Evolutionary conservation across 2,797 vertebrate species (phyloP).

Genomic region (Pipistrellus nathusii): DNA sequence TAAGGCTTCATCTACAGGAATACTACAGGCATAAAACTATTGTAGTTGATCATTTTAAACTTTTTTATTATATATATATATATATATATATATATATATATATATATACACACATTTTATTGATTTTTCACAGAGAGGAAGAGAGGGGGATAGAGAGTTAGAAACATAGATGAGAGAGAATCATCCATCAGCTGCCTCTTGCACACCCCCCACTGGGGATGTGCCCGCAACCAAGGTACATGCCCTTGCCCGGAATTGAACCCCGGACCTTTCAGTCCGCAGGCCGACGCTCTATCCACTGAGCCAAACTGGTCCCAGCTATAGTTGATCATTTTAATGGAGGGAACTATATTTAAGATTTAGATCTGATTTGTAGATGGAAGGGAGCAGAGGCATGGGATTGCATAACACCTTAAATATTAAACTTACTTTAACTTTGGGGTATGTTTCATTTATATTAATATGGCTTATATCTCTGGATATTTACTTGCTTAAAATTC

Average conservation of each 20-base stretch:
- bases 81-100: no score
- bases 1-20: background rate
- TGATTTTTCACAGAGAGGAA: no score
- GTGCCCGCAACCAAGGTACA: no score
- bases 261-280: no score
- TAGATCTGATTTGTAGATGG: conserved; percentile 1
- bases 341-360: background rate
- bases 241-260: no score
- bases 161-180: no score
- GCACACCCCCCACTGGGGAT: no score
- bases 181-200: no score
- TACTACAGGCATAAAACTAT: background rate
- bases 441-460: background rate
- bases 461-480: background rate
- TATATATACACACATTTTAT: no score
- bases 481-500: conserved; percentile 23
- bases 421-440: background rate
- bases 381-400: background rate
- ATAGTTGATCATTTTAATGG: conserved; percentile 6
- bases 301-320: background rate
- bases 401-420: background rate
- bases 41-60: conserved; percentile 27
- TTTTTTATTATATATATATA: no score
- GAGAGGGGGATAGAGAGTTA: no score
- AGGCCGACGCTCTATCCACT: no score